Base-by-base conservation (phyloP, 2,888 invertebrate species). In the Scrobipalpa costella region DNA sequence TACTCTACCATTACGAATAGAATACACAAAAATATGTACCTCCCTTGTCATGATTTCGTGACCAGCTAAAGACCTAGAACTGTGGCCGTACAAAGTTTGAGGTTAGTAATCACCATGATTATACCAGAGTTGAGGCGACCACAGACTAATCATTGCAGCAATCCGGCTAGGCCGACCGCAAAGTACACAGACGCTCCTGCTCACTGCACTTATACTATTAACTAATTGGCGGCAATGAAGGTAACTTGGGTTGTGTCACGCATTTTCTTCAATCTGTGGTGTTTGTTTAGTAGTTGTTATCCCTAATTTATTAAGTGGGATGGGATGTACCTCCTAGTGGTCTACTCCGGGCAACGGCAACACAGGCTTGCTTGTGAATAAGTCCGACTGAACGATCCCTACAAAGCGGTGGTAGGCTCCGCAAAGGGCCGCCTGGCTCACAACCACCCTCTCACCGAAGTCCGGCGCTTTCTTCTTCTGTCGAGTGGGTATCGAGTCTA, bases 131-230 rank as follows among this genome's bases (percentile, higher is more conserved):
- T 63, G 61, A 44, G 64, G 38, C 64, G 65, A 74, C 77, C 73
- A 63, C 77, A 71, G 63, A 33, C 63, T 67, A 70, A 71, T 67
- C 63, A 57, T 65, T 57, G 27, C 63, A 67, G 62, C 70, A 77
- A 77, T 75, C 76, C 75, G 66, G 67, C 65, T 65, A 67, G 66
- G 55, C 58, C 63, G 69, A 77, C 77, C 78, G 66, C 76, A 76
- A 69, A 68, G 60, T 68, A 65, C 61, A 33, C 44, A 66, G 50
- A 61, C 55, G 36, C 49, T 62, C 62, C 27, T 61, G 63, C 59
- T 63, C 62, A 40, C 64, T 65, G 69, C 72, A 75, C 68, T 74
- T 73, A 73, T 61, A 68, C 68, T 68, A 69, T 74, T 71, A 74
- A 64, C 68, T 66, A 61, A 70, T 64, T 69, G 66, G 55, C 67